A percentile compares a stretch with the other conserved stretches of the same genome.
Conservation (phyloP, 2,113 vertebrate species). For the Mesitornis unicolor region DNA sequence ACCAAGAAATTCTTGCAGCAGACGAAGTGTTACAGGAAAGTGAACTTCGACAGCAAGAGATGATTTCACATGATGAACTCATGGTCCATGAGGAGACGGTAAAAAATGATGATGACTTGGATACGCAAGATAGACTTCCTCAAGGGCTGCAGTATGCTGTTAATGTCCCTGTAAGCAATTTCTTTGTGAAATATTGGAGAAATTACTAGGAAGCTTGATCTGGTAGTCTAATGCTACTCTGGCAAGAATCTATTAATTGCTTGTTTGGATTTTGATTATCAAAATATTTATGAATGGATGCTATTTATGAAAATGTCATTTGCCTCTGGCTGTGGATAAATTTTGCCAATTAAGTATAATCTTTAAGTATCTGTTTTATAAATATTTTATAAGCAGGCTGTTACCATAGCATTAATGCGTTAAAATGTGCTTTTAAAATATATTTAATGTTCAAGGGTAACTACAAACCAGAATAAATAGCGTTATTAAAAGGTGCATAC, state of each 20-base stretch:
- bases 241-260: slow-evolving; percentile 58
- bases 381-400: slow-evolving; percentile 52
- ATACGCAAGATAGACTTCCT: slow-evolving; percentile 86
- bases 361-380: slow-evolving; percentile 53
- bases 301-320: slow-evolving; percentile 34
- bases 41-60: slow-evolving; percentile 88
- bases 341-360: slow-evolving; percentile 57
- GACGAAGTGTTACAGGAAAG: slow-evolving; percentile 85
- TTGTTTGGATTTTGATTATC: slow-evolving; percentile 57
- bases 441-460: slow-evolving; percentile 38
- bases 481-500: not conserved
- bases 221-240: slow-evolving; percentile 51
- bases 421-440: slow-evolving; percentile 37
- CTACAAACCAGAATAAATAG: slow-evolving; percentile 36
- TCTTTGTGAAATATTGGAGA: slow-evolving; percentile 49
- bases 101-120: slow-evolving; percentile 88
- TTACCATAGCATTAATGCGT: slow-evolving; percentile 21
- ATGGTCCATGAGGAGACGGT: slow-evolving; percentile 97
- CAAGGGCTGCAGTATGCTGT: slow-evolving; percentile 92
- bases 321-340: slow-evolving; percentile 39
- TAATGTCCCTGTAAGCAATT: slow-evolving; percentile 90
- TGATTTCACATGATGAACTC: slow-evolving; percentile 94
- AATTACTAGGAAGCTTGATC: slow-evolving; percentile 31
- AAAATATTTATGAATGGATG: slow-evolving; percentile 53
- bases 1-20: slow-evolving; percentile 88